Base-by-base conservation (phyloP, 1,140 invertebrate genomes). In the Agrypnia vestita region DNA sequence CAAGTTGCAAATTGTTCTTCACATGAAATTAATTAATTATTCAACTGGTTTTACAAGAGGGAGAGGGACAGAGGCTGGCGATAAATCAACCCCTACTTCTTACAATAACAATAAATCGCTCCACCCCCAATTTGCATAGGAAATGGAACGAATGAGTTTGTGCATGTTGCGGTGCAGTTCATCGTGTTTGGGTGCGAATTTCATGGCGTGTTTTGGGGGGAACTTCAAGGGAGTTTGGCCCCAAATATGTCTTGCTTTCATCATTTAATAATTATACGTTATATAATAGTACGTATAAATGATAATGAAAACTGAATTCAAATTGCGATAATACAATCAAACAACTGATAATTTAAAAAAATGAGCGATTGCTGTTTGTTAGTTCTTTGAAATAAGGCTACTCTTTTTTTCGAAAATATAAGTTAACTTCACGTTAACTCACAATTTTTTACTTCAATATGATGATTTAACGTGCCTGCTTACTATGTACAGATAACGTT, bases 71-170 rank as follows among this genome's bases (percentile, higher is more conserved):
- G 25, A 35, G 25, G 25, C 25, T 35, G 25, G 6, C 25, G 25
- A 35, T 35, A 35, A 35, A 35, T 35, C 25, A 35, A 35, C 25
- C 25, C 25, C 25, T 35, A 35, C 1, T 62, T 44, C 61, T 47
- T 17, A 43, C n/a, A 67, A 47, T 67, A 71, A 71, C 17, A 71
- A 71, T 71, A 17, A 46, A 51, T 49, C 51, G 49, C n/a, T 71
- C 49, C 7, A 10, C 67, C 67, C 3, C 15, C 49, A 69, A 71
- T 71, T 71, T 71, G 47, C 67, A 71, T 71, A 8, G 10, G 46
- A 71, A 49, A 25, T 21, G 67, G 46, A 53, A 35, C 21, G 67
- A 71, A 25, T 51, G 46, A 35, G 19, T 17, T 47, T 9, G 35
- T 71, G 9, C 21, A 19, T 17, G 6, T 19, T 44, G n/a, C 47